Percentiles rank a stretch among this genome's conserved stretches.
Conservation (phyloP, 2,113 vertebrate species). For the Aegithalos caudatus region DNA sequence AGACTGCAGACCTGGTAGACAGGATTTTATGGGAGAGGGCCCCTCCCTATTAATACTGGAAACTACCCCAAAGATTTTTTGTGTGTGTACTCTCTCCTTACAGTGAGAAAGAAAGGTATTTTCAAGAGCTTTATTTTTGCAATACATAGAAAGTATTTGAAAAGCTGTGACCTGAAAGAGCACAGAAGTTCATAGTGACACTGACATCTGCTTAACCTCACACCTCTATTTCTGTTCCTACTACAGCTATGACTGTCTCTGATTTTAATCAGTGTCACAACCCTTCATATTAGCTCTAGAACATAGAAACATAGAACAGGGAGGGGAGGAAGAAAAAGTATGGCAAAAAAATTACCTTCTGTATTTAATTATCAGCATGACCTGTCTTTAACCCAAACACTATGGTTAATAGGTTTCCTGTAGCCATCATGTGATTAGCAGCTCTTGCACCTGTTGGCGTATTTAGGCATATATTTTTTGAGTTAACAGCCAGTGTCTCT, state of each 20-base stretch:
- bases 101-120: background rate
- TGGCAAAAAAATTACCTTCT: background rate
- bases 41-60: background rate
- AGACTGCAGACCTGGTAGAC: background rate
- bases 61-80: background rate
- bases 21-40: accelerated
- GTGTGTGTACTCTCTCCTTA: background rate
- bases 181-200: background rate
- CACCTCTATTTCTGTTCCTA: slow-evolving; percentile 37
- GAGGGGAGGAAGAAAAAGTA: background rate
- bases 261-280: slow-evolving; percentile 27
- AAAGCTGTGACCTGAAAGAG: slow-evolving; percentile 34
- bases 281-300: slow-evolving; percentile 14
- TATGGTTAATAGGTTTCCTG: slow-evolving; percentile 63
- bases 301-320: background rate
- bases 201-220: slow-evolving; percentile 52
- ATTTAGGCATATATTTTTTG: slow-evolving; percentile 30
- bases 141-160: background rate
- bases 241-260: slow-evolving; percentile 42
- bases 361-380: slow-evolving; percentile 48
- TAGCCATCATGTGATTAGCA: slow-evolving; percentile 38
- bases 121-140: background rate
- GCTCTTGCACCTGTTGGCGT: slow-evolving; percentile 54
- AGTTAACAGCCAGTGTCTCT: slow-evolving; percentile 1
- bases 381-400: slow-evolving; percentile 51